Evolutionary conservation across 2,797 vertebrate genomes (phyloP), one percentile per base, ranked within the genome.

Genomic region (Linurgus olivaceus): DNA sequence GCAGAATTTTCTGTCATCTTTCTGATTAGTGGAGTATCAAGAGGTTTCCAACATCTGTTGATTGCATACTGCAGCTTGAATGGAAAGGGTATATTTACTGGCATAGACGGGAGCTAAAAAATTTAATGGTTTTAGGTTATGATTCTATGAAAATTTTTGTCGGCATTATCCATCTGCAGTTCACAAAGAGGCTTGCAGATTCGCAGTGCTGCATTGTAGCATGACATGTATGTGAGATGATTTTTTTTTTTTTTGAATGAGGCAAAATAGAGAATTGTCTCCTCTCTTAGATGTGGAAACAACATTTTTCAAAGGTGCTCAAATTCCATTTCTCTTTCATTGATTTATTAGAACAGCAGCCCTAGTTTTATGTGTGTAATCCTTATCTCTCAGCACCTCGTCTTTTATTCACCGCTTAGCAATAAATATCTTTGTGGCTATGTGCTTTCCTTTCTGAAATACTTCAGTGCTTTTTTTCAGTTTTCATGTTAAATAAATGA

Each of bases 341-440:
- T 93, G 84, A 80, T 86, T 80, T 88, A 86, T 94, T 80, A 88
- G 77, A 66, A 65, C 66, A 84, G 58, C 71, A 66, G 37, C 40
- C 35, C 51, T 80, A n/a, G 62, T 88, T 93, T 74, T 37, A 51
- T 72, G 35, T 67, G 38, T 88, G 54, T 86, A 88, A 86, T 89
- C 54, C 23, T 35, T 83, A 85, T 68, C 58, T 37, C 40, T 88
- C 77, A 66, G 77, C 78, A 88, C 42, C 61, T 72, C 0, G 0
- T 87, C 84, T 68, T 83, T 87, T 88, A 70, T 86, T 89, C 5
- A 5, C 31, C 0, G 0, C 54, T 91, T 83, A 72, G 45, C 45
- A 74, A 54, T 83, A 93, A 92, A 48, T 86, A 72, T 45, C 68
- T 35, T 82, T 12, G 37, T 85, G 28, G 44, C 58, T 63, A 1